Evolutionary conservation across 2,888 invertebrate genomes (phyloP), one percentile per base, ranked within the genome.

Genomic region (Stratiomys singularior): DNA sequence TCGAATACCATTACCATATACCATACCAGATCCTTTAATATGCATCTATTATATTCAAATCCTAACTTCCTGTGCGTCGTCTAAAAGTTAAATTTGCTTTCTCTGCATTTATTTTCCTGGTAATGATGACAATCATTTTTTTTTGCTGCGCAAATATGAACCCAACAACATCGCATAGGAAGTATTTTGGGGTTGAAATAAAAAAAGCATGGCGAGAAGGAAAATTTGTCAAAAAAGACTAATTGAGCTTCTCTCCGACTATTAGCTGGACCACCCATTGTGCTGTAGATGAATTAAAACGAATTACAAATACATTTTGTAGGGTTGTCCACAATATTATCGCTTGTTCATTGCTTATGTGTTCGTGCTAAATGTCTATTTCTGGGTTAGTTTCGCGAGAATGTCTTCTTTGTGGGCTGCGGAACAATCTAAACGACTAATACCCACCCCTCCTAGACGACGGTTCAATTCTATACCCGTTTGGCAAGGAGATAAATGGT

Each of bases 201-300:
- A 67, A n/a, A 60, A 60, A 60, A 23, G 13, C 21, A 23, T 23
- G 58, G 58, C 23, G 7, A 25, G 64, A 3, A 64, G 30, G 4
- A 47, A 69, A 69, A 69, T 69, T 69, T 69, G 69, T 69, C 69
- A 69, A 69, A 25, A 67, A 69, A 69, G 69, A 69, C 69, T 69
- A 47, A 69, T 69, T 69, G 69, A 69, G 47, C 69, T 18, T 46
- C 44, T 44, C 69, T 27, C 15, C 28, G 64, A 18, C 46, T 69
- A 47, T 69, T 47, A 69, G 27, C 46, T 64, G 47, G 47, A 69
- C 47, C 69, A 47, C 69, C 47, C 47, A 69, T 13, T 23, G 69
- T 46, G 64, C 64, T 28, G 64, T 27, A 28, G 30, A 64, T 28
- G 64, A 64, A 64, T 64, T 64, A 64, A 64, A 64, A 64, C n/a